phyloP scores from a whole-genome alignment of 2,888 invertebrate species.

The Diplolepis rosae region DNA sequence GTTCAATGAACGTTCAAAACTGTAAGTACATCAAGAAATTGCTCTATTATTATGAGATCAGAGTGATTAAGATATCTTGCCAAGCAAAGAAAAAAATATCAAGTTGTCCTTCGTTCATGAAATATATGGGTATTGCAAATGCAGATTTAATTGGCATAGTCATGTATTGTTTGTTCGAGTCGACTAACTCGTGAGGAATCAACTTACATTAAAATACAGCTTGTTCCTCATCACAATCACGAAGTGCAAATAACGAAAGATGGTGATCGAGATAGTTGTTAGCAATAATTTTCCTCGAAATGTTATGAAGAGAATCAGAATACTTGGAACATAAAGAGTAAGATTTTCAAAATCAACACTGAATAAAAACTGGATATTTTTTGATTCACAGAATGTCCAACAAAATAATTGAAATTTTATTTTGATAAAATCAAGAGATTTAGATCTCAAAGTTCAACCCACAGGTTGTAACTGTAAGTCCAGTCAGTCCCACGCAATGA shows the following conservation, averaged over 20 bases:
- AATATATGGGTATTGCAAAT: conserved; percentile 22
- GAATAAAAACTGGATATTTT: neutral
- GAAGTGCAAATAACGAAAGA: conserved; percentile 20
- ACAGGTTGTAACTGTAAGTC: conserved; percentile 57
- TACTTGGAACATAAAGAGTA: neutral
- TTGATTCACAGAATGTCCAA: neutral
- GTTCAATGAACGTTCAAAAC: too few species aligned
- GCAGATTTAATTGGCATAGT: conserved; percentile 26
- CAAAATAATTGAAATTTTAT: neutral
- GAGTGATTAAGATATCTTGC: conserved; percentile 9
- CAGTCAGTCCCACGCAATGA: conserved; percentile 51
- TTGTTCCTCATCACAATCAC: conserved; percentile 24
- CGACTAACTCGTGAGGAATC: conserved; percentile 21
- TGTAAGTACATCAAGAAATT: too few species aligned
- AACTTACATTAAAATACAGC: conserved; percentile 20
- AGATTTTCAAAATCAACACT: neutral
- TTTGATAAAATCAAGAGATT: conserved; percentile 59
- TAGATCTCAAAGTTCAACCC: conserved; percentile 48
- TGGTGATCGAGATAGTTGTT: conserved; percentile 4
- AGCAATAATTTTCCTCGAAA: conserved; percentile 4
- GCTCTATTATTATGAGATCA: conserved; percentile 23
- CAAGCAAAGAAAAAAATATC: conserved; percentile 10
- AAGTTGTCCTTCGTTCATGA: conserved; percentile 25
- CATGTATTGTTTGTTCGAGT: conserved; percentile 28
- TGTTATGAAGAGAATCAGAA: neutral